Evolutionary conservation across 2,888 invertebrate genomes (phyloP).

Genomic region (Orgyia antiqua): DNA sequence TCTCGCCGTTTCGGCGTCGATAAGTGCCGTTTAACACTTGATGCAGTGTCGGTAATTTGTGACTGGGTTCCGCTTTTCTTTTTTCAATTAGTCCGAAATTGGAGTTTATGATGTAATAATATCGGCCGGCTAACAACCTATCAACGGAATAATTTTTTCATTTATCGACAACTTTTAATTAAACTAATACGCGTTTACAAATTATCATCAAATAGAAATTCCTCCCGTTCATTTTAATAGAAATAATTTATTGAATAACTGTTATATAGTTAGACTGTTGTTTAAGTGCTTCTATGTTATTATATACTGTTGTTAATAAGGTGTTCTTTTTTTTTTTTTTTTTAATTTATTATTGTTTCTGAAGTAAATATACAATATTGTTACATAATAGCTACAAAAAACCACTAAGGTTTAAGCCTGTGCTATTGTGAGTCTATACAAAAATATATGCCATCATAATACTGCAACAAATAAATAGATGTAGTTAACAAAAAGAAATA

Average conservation of each 20-base stretch:
- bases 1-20: slow-evolving; percentile 67
- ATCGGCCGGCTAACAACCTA: slow-evolving; percentile 41
- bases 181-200: slow-evolving; percentile 30
- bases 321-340: too few species aligned
- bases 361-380: too few species aligned
- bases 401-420: too few species aligned
- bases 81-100: slow-evolving; percentile 74
- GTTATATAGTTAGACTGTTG: too few species aligned
- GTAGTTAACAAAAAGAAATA: too few species aligned
- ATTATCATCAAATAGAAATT: slow-evolving; percentile 30
- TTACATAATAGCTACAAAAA: too few species aligned
- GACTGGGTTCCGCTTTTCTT: slow-evolving; percentile 59
- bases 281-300: too few species aligned
- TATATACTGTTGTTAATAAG: too few species aligned
- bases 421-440: too few species aligned
- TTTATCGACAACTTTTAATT: slow-evolving; percentile 40
- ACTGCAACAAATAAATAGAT: too few species aligned
- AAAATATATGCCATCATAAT: too few species aligned
- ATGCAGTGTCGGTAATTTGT: slow-evolving; percentile 76
- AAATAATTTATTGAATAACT: slow-evolving; percentile 21
- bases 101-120: slow-evolving; percentile 59
- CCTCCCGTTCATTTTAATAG: slow-evolving; percentile 22
- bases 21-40: slow-evolving; percentile 77
- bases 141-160: slow-evolving; percentile 33
- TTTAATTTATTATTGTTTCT: too few species aligned